Base-by-base conservation (phyloP, 2,797 vertebrate species). In the Gallinago stenura region DNA sequence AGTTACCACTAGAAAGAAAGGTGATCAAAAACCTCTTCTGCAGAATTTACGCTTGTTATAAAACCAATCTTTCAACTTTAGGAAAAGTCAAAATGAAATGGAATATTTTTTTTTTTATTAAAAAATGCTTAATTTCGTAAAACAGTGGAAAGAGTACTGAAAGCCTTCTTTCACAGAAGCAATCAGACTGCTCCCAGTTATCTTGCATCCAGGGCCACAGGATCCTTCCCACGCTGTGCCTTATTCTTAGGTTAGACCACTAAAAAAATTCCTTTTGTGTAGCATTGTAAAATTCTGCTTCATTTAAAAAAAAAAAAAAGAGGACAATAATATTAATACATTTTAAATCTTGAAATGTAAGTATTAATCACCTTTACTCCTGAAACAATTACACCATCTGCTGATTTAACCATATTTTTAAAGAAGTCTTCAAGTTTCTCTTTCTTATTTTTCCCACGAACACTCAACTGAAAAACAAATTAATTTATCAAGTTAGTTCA, bases 341-440 rank as follows among this genome's bases (percentile, higher is more conserved):
- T 84, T 90, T 92, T 43, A 80, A 11, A 64, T 78, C 30, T 68
- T 80, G 25, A 6, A 56, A 64, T 6, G 4, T 51, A 88, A 88
- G 37, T 30, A 91, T 57, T 51, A 96, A 85, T 97, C 96, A 99
- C 99, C 99, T 99, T 99, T 95, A 99, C 99, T 97, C 99, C 99
- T 41, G 99, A 99, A 97, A 99, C 99, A 96, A 99, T 98, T 41
- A 99, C 99, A 77, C 99, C 99, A 60, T 99, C 99, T 19, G 99
- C 99, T 12, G 99, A 99, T 95, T 99, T 99, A 95, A 99, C 99
- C 97, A 99, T 99, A 53, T 99, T 99, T 98, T 99, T 99, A 93
- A 99, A 99, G 98, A 99, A 99, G 90, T 99, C 99, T 98, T 99
- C 99, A 89, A 99, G 98, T 97, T 99, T 99, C 97, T 99, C 99